Percentiles rank a stretch among this genome's conserved stretches.
Conservation (phyloP, 2,797 vertebrate genomes). For the Poeciliopsis presidionis region DNA sequence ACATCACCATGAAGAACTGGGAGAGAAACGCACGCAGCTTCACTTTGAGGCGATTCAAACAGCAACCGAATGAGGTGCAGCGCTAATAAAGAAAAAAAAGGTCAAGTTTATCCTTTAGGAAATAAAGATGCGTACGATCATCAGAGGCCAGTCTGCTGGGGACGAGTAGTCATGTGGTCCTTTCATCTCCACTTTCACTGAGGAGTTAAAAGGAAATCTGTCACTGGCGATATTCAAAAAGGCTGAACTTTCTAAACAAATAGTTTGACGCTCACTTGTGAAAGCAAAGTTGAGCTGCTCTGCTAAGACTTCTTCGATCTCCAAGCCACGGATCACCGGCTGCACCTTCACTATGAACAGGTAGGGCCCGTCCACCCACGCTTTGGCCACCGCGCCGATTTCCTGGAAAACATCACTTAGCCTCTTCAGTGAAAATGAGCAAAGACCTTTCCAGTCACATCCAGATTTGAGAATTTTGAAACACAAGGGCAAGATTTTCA, state of each 20-base stretch:
- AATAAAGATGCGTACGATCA: conserved; percentile 83
- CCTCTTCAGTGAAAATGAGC: not conserved
- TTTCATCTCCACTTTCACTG: conserved; percentile 92
- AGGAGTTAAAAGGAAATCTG: conserved; percentile 12
- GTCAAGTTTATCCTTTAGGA: not conserved
- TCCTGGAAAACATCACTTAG: conserved; percentile 65
- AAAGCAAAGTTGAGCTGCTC: conserved; percentile 67
- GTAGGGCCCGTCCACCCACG: conserved; percentile 92
- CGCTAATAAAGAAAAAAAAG: not conserved
- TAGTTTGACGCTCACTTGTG: conserved; percentile 64
- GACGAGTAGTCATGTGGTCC: conserved; percentile 92
- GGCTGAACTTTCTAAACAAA: conserved; percentile 1
- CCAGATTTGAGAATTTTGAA: not conserved
- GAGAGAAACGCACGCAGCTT: not conserved
- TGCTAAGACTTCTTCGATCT: conserved; percentile 44
- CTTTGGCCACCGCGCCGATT: conserved; percentile 86
- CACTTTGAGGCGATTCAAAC: not conserved
- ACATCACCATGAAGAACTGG: conserved; percentile 92
- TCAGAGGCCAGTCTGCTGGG: conserved; percentile 92
- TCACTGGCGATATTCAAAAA: not conserved
- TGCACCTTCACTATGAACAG: conserved; percentile 91
- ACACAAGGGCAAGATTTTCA: not conserved
- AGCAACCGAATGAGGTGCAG: not conserved
- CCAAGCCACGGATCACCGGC: conserved; percentile 35
- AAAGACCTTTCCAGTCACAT: not conserved